Evolutionary conservation across 2,113 vertebrate genomes (phyloP).

Genomic region (Apaloderma vittatum): DNA sequence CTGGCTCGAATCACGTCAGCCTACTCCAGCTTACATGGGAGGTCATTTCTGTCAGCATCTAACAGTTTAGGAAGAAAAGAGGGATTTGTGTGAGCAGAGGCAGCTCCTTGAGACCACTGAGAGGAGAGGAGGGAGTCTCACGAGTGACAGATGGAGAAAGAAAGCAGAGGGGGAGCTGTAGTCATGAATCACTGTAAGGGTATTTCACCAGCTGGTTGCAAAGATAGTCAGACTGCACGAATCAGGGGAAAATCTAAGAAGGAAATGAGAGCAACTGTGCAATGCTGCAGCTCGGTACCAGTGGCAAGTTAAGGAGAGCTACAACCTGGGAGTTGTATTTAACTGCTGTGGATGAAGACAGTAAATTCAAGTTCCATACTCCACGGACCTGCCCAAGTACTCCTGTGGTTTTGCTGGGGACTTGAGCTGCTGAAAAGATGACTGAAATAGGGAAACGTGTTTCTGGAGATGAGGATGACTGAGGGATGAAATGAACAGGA

Average conservation of each 20-base stretch:
- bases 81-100: neutral
- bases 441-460: neutral
- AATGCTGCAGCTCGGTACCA: neutral
- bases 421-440: neutral
- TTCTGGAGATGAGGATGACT: conserved; percentile 10
- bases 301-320: neutral
- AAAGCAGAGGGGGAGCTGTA: conserved; percentile 24
- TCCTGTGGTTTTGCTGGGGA: neutral
- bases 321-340: neutral
- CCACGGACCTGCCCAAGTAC: neutral
- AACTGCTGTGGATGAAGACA: neutral
- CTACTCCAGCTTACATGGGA: neutral
- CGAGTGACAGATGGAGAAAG: conserved; percentile 34
- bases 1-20: neutral
- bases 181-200: conserved; percentile 20
- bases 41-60: neutral
- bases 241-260: neutral
- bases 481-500: neutral
- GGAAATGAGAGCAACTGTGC: neutral
- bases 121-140: neutral
- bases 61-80: neutral
- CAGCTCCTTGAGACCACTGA: neutral
- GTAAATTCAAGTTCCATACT: neutral
- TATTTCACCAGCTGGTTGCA: conserved; percentile 46
- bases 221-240: neutral